phyloP scores from a whole-genome alignment of 2,888 invertebrate species.

The Drosophila anomelani region DNA sequence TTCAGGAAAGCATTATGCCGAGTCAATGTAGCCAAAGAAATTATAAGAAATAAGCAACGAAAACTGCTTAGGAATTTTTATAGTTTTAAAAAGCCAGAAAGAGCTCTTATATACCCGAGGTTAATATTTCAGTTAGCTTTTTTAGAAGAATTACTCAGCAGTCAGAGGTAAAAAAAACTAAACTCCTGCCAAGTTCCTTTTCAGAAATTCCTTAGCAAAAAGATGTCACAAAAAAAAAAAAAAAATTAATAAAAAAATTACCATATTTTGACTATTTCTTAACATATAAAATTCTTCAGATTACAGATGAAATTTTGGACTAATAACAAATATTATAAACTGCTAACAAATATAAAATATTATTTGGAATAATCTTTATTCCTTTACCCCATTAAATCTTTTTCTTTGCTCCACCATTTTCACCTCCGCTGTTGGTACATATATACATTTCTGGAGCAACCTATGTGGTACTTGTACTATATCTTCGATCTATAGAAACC shows the following conservation, averaged over 20 bases:
- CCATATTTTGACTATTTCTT: too few species aligned
- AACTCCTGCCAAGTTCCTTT: too few species aligned
- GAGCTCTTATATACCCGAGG: too few species aligned
- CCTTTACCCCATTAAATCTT: neutral
- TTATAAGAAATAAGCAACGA: neutral
- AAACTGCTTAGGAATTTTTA: neutral
- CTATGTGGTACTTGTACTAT: constrained; percentile 54
- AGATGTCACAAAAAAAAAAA: neutral
- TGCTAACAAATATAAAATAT: neutral
- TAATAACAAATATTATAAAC: neutral
- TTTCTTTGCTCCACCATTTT: neutral
- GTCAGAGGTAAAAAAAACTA: too few species aligned
- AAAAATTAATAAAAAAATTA: neutral
- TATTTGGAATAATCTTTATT: neutral
- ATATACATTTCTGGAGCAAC: constrained; percentile 24
- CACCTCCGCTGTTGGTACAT: constrained; percentile 10
- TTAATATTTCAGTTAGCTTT: too few species aligned
- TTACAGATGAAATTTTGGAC: neutral
- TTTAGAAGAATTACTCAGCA: too few species aligned
- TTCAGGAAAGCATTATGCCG: neutral
- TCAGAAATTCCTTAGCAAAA: too few species aligned
- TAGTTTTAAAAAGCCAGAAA: neutral
- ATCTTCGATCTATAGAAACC: constrained; percentile 70
- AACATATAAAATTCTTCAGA: neutral
- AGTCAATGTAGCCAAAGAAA: neutral